phyloP scores from a whole-genome alignment of 2,113 vertebrate species.

The Amblyornis subalaris region DNA sequence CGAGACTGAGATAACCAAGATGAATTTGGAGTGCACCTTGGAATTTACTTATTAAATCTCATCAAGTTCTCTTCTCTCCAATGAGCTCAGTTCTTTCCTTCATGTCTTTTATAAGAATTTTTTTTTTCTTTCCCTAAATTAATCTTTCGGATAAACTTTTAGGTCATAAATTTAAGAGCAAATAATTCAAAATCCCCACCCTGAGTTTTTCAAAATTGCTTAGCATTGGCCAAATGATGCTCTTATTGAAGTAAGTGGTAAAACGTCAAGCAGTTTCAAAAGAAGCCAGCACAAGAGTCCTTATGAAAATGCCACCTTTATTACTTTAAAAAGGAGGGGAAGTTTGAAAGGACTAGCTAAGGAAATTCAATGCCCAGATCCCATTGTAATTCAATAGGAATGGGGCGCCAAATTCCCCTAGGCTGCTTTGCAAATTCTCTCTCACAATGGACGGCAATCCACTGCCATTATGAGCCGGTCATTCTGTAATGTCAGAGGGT shows the following conservation, averaged over 20 bases:
- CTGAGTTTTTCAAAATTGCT: neutral
- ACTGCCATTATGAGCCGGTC: neutral
- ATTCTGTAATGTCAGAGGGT: neutral
- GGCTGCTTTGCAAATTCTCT: constrained; percentile 45
- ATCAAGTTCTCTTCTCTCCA: neutral
- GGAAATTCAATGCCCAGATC: constrained; percentile 34
- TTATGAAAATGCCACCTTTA: constrained; percentile 17
- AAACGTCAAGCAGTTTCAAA: neutral
- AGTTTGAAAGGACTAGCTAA: constrained; percentile 24
- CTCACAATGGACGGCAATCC: constrained; percentile 24
- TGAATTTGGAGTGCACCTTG: constrained; percentile 1
- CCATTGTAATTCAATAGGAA: constrained; percentile 53
- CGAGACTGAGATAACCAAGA: neutral
- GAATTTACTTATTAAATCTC: constrained; percentile 38
- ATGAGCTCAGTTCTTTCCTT: neutral
- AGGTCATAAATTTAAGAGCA: neutral
- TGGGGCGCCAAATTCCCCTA: constrained; percentile 25
- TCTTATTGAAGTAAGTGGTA: neutral
- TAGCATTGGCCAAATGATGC: neutral
- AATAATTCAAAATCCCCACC: neutral
- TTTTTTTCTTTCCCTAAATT: neutral
- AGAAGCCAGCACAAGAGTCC: neutral
- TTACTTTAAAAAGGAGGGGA: constrained; percentile 21
- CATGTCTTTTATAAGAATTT: neutral
- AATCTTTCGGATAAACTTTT: neutral